Evolutionary conservation across 2,888 invertebrate species (phyloP).

Genomic region (Stenoptilia bipunctidactyla): DNA sequence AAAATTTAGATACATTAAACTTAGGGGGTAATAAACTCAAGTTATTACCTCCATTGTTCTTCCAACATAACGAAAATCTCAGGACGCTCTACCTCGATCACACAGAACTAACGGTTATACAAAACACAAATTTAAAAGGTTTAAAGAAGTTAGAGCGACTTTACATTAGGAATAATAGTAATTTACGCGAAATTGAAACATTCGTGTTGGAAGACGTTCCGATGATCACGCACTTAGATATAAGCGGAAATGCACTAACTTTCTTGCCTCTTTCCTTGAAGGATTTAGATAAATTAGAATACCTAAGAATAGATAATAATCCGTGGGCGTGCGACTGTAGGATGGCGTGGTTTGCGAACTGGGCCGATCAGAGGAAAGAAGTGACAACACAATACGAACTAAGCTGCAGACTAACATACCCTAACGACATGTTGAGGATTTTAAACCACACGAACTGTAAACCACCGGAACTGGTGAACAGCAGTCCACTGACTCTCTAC

Average conservation of each 20-base stretch:
- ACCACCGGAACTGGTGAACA: slow-evolving; percentile 71
- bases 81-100: slow-evolving; percentile 74
- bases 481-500: slow-evolving; percentile 75
- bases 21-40: slow-evolving; percentile 74
- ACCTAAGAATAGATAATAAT: slow-evolving; percentile 79
- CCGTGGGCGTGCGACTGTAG: slow-evolving; percentile 90
- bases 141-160: slow-evolving; percentile 71
- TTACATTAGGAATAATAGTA: slow-evolving; percentile 72
- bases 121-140: slow-evolving; percentile 76
- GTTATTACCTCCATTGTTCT: slow-evolving; percentile 71
- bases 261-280: slow-evolving; percentile 79
- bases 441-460: slow-evolving; percentile 79
- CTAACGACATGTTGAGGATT: slow-evolving; percentile 78
- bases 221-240: slow-evolving; percentile 73
- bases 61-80: slow-evolving; percentile 74
- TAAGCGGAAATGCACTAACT: slow-evolving; percentile 78
- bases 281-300: slow-evolving; percentile 72
- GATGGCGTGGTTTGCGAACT: slow-evolving; percentile 79
- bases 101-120: slow-evolving; percentile 75
- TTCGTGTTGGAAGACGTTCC: slow-evolving; percentile 75
- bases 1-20: slow-evolving; percentile 66
- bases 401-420: slow-evolving; percentile 76
- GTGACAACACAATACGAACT: slow-evolving; percentile 69
- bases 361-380: slow-evolving; percentile 60
- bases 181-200: slow-evolving; percentile 73